Base-by-base conservation (phyloP, 2,888 invertebrate species). In the Caenorhabditis sp. region DNA sequence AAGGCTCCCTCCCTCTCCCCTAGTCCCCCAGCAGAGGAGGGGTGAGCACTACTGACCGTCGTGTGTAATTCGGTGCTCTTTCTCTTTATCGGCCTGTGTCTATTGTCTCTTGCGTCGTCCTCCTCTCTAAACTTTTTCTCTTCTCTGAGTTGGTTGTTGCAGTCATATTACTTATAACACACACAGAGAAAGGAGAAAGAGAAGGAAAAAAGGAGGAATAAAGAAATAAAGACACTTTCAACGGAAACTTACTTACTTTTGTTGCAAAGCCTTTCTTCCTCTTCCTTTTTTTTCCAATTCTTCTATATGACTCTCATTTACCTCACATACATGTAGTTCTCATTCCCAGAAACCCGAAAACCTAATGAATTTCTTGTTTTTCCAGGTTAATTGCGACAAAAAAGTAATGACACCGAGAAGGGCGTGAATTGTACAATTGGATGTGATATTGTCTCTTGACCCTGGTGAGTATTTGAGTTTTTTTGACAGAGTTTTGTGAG, bases 111-210 rank as follows among this genome's bases (percentile, higher is more conserved):
- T 37, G 26, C 50, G n/a, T 47, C 47, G n/a, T n/a, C n/a, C 69
- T 69, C 70, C 51, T 58, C 53, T 64, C 58, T 22, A 32, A 64
- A 65, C 65, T 64, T 56, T n/a, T 60, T 51, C 60, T 35, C 61
- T 22, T 56, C 50, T 18, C 13, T 9, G 68, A 62, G 69, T 62
- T 69, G 51, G 50, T 70, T 65, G 64, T 70, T 79, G 78, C 78
- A 67, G 76, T 67, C 76, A 60, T 76, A 76, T 76, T 76, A 76
- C 76, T 76, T 76, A 76, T 76, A 76, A 76, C 76, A 76, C 67
- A 65, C 65, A 71, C 71, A 71, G 40, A 72, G 40, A 47, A 74
- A 44, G n/a, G 26, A 67, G 53, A 67, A 60, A 60, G 51, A 53
- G 53, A 35, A 24, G 60, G 37, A 35, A 58, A 24, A n/a, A 24